Conservation (phyloP, 2,888 invertebrate species). For the Cephonodes hylas region DNA sequence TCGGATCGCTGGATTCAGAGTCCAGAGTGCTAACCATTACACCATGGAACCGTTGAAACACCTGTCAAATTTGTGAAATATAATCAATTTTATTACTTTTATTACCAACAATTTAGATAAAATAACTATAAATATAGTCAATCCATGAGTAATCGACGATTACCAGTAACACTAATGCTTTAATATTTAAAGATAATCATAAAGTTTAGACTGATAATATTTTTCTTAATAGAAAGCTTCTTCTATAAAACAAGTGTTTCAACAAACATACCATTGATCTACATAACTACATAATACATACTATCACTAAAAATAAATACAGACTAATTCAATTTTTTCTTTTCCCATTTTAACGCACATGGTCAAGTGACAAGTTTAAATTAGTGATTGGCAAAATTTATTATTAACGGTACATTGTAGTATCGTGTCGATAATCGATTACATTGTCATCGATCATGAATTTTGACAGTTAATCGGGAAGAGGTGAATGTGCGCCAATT, state of each 20-base stretch:
- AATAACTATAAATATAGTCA: no score
- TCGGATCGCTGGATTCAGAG: constrained; percentile 90
- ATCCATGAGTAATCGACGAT: no score
- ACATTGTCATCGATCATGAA: constrained; percentile 56
- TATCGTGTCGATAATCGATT: constrained; percentile 22
- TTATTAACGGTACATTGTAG: constrained; percentile 3
- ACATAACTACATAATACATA: no score
- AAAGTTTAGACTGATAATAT: neutral
- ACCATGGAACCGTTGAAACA: constrained; percentile 82
- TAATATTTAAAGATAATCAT: no score
- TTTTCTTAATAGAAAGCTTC: neutral
- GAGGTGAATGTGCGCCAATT: constrained; percentile 49
- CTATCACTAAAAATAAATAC: no score
- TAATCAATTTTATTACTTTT: no score
- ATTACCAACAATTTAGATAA: neutral
- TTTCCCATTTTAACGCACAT: neutral
- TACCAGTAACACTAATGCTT: no score
- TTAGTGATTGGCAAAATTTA: constrained; percentile 7
- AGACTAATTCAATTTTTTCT: neutral
- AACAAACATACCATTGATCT: no score
- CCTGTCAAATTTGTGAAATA: neutral
- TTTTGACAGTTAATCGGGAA: constrained; percentile 45
- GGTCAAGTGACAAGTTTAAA: neutral
- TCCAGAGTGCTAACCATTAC: constrained; percentile 90
- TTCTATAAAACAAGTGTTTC: neutral